Evolutionary conservation across 2,888 invertebrate genomes (phyloP), one percentile per base, ranked within the genome.

Genomic region (Drosophila macrospina): DNA sequence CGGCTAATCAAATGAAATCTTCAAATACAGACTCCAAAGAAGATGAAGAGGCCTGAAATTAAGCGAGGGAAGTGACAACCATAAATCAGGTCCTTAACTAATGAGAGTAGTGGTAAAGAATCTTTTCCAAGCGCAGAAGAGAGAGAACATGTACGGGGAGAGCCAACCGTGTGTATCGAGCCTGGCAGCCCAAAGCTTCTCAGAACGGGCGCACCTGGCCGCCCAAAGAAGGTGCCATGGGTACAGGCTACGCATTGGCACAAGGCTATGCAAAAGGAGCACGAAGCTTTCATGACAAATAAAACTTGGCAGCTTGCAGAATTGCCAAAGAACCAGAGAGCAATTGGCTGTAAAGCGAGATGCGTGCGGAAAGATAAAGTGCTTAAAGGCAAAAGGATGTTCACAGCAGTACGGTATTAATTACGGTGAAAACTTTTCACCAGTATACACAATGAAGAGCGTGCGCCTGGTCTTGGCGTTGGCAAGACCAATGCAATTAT

Each of bases 271-370:
- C 1, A 36, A 10, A 51, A 13, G 11, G 60, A 61, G 10, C 13
- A 45, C 30, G 7, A 44, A 5, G 28, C 37, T 13, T 28, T 50
- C 4, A 32, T 16, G 2, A 11, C 11, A 10, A 47, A 47, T 26
- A 5, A 34, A 26, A 50, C 34, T 5, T 59, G 41, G 59, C 8
- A 59, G 16, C 15, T 59, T 4, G 20, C 13, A 15, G 13, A 47
- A 8, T 39, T 39, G 5, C 57, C 47, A 26, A 44, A 4, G 5
- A 15, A 39, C 1, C 37, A 57, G 16, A 36, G 16, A 0, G n/a
- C 39, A 20, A 45, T 59, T 20, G 16, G 20, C 30, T 39, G 30
- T 47, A 6, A 20, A 32, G 11, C 16, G 30, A 5, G 26, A 3
- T 10, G 5, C 8, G 4, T 4, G 15, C 13, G 57, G 57, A 2